These are phyloP conservation scores for Ispidina picta DNA, from an alignment of 2,797 vertebrate genomes.

Conservation along the genomic window DNA sequence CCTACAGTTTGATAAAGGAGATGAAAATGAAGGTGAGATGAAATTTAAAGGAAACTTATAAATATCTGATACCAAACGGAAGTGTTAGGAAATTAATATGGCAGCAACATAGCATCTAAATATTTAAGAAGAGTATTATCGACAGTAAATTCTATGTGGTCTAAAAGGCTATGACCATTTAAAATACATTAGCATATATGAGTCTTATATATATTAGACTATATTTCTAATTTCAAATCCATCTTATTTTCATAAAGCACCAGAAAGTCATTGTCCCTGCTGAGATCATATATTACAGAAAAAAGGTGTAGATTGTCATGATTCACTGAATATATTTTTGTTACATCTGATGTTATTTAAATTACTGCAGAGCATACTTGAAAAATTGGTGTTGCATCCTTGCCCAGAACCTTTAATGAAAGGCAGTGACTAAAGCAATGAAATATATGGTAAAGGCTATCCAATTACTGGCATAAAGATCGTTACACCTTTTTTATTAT, in stretches of 20 bases:
- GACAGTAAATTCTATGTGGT: background rate
- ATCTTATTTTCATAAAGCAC: slow-evolving; percentile 33
- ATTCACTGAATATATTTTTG: slow-evolving; percentile 51
- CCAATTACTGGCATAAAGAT: background rate
- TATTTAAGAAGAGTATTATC: background rate
- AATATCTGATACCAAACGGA: background rate
- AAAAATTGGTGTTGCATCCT: slow-evolving; percentile 18
- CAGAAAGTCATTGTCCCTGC: slow-evolving; percentile 27
- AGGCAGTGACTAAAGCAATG: background rate
- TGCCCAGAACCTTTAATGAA: slow-evolving; percentile 11
- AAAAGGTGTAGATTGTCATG: slow-evolving; percentile 23
- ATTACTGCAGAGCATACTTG: slow-evolving; percentile 1
- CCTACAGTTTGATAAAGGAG: background rate
- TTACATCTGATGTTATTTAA: slow-evolving; percentile 53
- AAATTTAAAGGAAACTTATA: background rate
- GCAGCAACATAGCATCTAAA: background rate
- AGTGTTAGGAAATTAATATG: background rate
- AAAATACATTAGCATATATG: slow-evolving; percentile 6
- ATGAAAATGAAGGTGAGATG: background rate
- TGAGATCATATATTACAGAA: slow-evolving; percentile 61
- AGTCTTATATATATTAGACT: background rate
- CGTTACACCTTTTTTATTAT: background rate
- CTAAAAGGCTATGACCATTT: slow-evolving; percentile 4
- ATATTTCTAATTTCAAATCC: slow-evolving; percentile 45
- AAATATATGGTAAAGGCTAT: background rate